Conservation (phyloP, 2,113 vertebrate species). For the Lanius ludovicianus region DNA sequence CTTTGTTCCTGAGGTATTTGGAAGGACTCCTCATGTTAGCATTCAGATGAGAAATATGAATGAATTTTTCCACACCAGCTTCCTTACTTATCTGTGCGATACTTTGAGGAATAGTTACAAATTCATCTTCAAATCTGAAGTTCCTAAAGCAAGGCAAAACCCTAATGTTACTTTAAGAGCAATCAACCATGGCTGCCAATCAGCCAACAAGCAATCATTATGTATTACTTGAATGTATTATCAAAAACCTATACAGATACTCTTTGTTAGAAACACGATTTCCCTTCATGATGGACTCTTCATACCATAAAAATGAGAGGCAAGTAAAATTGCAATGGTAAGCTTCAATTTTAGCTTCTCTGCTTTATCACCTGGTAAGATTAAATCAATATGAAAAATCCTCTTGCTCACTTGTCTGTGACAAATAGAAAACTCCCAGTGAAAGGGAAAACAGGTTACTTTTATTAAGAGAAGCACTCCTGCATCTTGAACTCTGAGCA, state of each 20-base stretch:
- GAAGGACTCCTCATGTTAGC: slow-evolving; percentile 90
- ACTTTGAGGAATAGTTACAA: slow-evolving; percentile 83
- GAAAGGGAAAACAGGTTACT: not conserved
- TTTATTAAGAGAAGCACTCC: not conserved
- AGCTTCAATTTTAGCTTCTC: not conserved
- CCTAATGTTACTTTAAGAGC: not conserved
- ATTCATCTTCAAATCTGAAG: slow-evolving; percentile 86
- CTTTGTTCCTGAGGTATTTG: slow-evolving; percentile 92
- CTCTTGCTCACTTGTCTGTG: not conserved
- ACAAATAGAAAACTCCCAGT: not conserved
- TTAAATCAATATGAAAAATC: not conserved
- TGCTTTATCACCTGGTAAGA: not conserved
- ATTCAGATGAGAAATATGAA: slow-evolving; percentile 95
- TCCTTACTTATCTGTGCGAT: slow-evolving; percentile 84
- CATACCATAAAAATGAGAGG: not conserved
- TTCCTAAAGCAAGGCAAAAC: slow-evolving; percentile 76
- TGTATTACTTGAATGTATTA: not conserved
- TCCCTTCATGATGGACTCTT: not conserved
- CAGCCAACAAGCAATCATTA: not conserved
- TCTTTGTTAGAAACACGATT: not conserved
- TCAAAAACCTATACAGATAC: not conserved
- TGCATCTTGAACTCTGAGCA: not conserved
- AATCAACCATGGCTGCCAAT: not conserved
- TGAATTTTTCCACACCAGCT: slow-evolving; percentile 84
- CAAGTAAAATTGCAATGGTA: not conserved